phyloP scores from a whole-genome alignment of 2,113 vertebrate genomes.

The Mastomys coucha region DNA sequence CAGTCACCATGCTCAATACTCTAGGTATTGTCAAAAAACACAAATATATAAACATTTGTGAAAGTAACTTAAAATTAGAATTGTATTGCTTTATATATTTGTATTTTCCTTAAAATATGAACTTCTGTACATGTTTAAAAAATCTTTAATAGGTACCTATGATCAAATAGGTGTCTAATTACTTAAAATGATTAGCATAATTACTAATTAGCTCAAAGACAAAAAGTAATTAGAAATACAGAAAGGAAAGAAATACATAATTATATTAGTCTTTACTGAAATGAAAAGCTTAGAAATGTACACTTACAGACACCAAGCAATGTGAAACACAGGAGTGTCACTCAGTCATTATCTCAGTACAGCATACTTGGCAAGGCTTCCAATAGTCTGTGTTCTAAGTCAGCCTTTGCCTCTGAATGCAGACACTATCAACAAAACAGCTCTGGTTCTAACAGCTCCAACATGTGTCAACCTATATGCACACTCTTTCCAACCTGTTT shows the following conservation, averaged over 20 bases:
- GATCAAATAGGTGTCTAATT: slow-evolving; percentile 18
- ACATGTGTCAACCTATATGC: not conserved
- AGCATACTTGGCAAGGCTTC: not conserved
- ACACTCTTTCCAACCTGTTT: not conserved
- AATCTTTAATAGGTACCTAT: not conserved
- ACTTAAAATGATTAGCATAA: slow-evolving; percentile 61
- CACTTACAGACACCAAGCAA: not conserved
- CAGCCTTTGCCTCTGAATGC: not conserved
- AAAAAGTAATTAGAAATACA: slow-evolving; percentile 55
- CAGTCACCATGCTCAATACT: not conserved
- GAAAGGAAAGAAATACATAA: not conserved
- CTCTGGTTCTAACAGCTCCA: not conserved
- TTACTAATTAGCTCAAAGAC: slow-evolving; percentile 62
- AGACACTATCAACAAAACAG: not conserved
- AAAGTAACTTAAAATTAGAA: not conserved
- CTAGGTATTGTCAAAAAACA: not conserved
- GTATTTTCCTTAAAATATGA: not conserved
- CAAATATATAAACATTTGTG: not conserved
- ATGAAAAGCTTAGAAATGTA: not conserved
- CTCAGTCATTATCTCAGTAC: not conserved
- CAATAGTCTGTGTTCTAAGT: not conserved
- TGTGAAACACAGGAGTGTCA: not conserved
- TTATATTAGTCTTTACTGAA: not conserved
- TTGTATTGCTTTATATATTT: not conserved
- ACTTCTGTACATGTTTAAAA: not conserved